These are phyloP conservation scores for Palythoa caribaeorum DNA, from an alignment of 92 coral and sea anemone species.

Conservation along the genomic window DNA sequence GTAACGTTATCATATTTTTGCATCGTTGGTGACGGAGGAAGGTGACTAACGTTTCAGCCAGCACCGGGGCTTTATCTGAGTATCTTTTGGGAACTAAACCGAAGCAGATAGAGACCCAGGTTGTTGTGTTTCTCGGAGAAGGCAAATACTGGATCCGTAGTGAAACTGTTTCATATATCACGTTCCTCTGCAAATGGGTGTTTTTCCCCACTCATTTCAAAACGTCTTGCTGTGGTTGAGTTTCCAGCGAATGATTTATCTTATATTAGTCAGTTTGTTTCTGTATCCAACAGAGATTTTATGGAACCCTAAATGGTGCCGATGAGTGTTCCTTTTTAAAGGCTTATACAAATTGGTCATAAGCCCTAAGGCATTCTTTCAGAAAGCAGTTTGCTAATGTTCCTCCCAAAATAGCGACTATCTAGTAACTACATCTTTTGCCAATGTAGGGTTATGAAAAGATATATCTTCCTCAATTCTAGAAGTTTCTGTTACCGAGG, in stretches of 20 bases:
- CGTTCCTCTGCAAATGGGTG: conserved; percentile 5
- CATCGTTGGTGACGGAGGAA: background rate
- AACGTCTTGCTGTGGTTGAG: conserved; percentile 26
- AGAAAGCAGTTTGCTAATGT: conserved; percentile 8
- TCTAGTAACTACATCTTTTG: background rate
- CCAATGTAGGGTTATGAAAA: background rate
- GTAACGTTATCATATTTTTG: background rate
- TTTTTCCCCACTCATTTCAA: background rate
- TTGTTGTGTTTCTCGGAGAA: background rate
- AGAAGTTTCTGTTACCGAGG: background rate
- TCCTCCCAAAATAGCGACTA: conserved; percentile 5
- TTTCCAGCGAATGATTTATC: background rate
- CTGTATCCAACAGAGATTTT: conserved; percentile 37
- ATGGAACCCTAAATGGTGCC: background rate
- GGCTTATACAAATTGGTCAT: background rate
- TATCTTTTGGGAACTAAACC: background rate
- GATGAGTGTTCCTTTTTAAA: conserved; percentile 1
- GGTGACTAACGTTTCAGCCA: background rate
- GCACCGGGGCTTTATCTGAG: background rate
- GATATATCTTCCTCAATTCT: background rate
- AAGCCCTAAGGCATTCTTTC: conserved; percentile 3
- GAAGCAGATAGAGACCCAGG: background rate
- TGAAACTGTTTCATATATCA: background rate
- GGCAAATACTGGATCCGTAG: background rate
- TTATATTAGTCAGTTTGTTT: background rate